A percentile compares a stretch with the other conserved stretches of the same genome.
Conservation (phyloP, 2,797 vertebrate species). For the Carduelis carduelis region DNA sequence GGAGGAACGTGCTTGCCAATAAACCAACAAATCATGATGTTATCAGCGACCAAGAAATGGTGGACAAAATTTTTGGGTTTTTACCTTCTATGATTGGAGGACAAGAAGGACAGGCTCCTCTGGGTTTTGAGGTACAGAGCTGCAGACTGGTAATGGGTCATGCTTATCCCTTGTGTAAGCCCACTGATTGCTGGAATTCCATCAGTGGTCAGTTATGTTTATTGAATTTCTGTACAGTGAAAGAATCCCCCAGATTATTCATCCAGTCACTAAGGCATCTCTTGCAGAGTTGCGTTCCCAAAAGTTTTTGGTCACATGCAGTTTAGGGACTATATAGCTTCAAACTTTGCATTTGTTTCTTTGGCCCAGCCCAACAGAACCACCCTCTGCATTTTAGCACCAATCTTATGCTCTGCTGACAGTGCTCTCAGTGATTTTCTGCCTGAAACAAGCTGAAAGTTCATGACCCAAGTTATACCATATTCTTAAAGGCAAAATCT, state of each 20-base stretch:
- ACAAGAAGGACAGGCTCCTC: conserved; percentile 83
- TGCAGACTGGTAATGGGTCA: not conserved
- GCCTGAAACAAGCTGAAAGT: not conserved
- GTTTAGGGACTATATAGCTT: not conserved
- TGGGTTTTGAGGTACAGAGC: conserved; percentile 80
- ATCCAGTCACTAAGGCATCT: not conserved
- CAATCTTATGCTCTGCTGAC: not conserved
- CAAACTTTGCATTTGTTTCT: not conserved
- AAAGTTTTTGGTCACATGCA: not conserved
- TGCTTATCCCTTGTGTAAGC: not conserved
- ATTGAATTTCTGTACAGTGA: not conserved
- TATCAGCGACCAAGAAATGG: conserved; percentile 85
- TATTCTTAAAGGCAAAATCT: not conserved
- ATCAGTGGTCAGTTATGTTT: not conserved
- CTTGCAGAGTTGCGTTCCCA: not conserved
- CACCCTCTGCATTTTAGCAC: not conserved
- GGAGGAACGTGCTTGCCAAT: conserved; percentile 17
- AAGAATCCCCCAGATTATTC: not conserved
- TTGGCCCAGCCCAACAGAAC: not conserved
- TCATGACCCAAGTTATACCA: not conserved
- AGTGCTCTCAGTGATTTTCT: not conserved
- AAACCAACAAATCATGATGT: conserved; percentile 75
- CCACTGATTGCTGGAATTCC: not conserved
- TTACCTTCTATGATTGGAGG: conserved; percentile 82
- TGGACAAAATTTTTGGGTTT: conserved; percentile 92